phyloP scores from a whole-genome alignment of 1,140 invertebrate genomes.

The Drosophila orosa region DNA sequence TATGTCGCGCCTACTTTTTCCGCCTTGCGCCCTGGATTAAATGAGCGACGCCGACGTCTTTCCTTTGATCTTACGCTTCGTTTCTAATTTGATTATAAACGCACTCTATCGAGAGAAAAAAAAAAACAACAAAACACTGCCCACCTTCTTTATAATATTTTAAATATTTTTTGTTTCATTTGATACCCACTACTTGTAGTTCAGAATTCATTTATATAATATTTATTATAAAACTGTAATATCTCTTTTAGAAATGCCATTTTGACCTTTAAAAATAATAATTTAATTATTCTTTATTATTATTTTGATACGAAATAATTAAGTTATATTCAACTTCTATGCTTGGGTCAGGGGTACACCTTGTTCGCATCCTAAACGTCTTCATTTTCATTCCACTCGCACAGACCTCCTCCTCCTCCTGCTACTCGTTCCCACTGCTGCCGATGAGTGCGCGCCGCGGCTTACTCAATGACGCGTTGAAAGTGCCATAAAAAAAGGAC shows the following conservation, averaged over 20 bases:
- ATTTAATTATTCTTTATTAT: neutral
- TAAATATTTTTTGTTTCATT: neutral
- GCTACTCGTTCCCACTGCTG: conserved; percentile 31
- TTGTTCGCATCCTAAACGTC: conserved; percentile 49
- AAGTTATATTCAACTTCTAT: neutral
- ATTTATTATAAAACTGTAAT: neutral
- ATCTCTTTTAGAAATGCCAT: neutral
- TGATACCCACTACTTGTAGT: neutral
- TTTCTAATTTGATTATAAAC: conserved; percentile 83
- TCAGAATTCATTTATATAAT: neutral
- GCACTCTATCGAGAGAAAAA: conserved; percentile 40
- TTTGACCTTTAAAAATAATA: neutral
- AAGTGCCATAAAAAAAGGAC: conserved; percentile 81
- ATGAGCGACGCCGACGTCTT: conserved; percentile 34
- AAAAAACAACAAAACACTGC: conserved; percentile 19
- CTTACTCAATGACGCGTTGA: conserved; percentile 81
- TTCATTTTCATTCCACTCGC: conserved; percentile 66
- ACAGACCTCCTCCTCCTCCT: conserved; percentile 32
- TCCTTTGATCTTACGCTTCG: conserved; percentile 81
- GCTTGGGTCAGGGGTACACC: neutral
- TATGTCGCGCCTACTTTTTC: conserved; percentile 82
- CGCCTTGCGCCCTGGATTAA: conserved; percentile 42
- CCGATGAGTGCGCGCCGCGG: conserved; percentile 76
- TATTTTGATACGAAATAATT: neutral
- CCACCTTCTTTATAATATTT: neutral